Percentiles rank a stretch among this genome's conserved stretches.
phyloP scores from a whole-genome alignment of 2,888 invertebrate genomes.

The Imbricaverruca yamaguchii region DNA sequence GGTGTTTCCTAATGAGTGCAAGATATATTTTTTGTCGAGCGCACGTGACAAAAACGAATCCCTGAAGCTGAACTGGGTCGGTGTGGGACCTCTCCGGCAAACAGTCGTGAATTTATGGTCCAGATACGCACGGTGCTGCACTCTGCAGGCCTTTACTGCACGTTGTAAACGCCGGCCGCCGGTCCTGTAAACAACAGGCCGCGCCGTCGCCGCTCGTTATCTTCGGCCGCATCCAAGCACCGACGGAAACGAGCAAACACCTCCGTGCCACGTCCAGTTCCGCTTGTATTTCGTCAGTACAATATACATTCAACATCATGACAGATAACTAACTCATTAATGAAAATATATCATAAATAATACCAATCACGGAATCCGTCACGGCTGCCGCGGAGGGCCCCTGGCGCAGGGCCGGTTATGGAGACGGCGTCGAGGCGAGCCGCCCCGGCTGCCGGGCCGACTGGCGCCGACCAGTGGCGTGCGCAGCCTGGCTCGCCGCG shows the following conservation, averaged over 20 bases:
- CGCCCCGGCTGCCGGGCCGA: not conserved
- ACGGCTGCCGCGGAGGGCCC: not conserved
- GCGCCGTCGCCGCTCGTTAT: not conserved
- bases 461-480: no score
- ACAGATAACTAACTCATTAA: slow-evolving; percentile 5
- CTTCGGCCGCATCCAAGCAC: not conserved
- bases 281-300: slow-evolving; percentile 3
- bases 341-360: slow-evolving; percentile 20
- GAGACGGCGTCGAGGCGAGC: not conserved
- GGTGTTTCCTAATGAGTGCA: no score
- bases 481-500: not conserved
- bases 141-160: not conserved
- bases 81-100: not conserved
- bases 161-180: not conserved
- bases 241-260: not conserved
- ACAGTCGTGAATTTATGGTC: not conserved
- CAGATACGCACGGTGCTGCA: not conserved
- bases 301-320: not conserved
- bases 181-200: not conserved
- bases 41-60: not conserved
- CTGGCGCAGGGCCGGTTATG: not conserved
- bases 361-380: not conserved
- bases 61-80: not conserved
- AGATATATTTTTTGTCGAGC: no score
- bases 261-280: not conserved